A percentile compares a stretch with the other conserved stretches of the same genome.
These are phyloP conservation scores for Arremon brunneinucha DNA, from an alignment of 2,797 vertebrate genomes.

Conservation along the genomic window DNA sequence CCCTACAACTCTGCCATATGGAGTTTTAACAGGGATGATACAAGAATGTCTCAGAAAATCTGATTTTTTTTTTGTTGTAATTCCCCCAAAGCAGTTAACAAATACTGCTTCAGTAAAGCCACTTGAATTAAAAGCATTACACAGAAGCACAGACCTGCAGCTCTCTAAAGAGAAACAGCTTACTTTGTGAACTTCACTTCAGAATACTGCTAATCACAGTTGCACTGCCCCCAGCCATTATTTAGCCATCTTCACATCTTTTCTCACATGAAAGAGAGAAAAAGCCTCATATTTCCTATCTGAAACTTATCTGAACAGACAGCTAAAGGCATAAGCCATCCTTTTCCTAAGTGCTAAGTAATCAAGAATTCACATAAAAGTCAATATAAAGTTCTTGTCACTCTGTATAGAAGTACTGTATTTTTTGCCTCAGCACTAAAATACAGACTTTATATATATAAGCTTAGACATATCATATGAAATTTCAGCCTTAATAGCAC, in stretches of 20 bases:
- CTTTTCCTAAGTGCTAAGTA: neutral
- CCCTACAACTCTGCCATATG: neutral
- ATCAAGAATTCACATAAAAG: neutral
- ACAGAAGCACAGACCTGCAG: neutral
- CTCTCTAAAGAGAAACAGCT: neutral
- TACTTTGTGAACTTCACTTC: neutral
- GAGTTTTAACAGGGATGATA: neutral
- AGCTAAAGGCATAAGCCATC: neutral
- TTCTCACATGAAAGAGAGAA: neutral
- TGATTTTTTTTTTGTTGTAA: neutral
- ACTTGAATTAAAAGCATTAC: neutral
- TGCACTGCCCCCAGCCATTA: neutral
- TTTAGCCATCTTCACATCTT: neutral
- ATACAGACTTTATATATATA: neutral
- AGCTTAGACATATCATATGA: neutral
- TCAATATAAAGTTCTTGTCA: neutral
- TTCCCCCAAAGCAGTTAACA: neutral
- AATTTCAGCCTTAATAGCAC: neutral
- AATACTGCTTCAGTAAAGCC: neutral
- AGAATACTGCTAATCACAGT: neutral
- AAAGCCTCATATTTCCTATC: neutral
- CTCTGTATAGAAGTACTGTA: neutral
- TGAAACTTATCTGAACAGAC: constrained; percentile 5
- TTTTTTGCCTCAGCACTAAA: neutral
- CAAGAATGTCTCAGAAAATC: neutral